Conservation (phyloP, 2,797 vertebrate genomes). For the Alectoris magna region DNA sequence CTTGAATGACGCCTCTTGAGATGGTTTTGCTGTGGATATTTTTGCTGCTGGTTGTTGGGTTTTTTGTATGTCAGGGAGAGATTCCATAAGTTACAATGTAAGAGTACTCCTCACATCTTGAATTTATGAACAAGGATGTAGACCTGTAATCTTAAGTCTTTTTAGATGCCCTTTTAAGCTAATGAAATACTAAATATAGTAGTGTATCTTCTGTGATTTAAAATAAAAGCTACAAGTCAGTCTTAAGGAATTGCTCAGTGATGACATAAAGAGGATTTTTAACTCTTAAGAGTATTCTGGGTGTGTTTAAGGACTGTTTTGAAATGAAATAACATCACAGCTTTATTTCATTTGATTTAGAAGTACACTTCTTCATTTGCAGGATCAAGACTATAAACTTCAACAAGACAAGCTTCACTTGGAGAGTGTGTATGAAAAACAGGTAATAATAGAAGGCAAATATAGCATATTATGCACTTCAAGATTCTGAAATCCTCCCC, state of each 20-base stretch:
- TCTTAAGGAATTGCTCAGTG: neutral
- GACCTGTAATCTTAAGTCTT: neutral
- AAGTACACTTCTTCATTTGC: constrained; percentile 43
- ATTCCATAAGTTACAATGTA: neutral
- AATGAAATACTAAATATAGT: neutral
- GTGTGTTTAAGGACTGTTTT: neutral
- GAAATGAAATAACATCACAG: neutral
- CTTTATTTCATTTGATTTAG: neutral
- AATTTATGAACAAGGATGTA: neutral
- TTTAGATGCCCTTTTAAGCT: neutral
- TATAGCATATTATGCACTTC: neutral
- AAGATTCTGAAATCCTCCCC: neutral
- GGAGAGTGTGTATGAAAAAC: constrained; percentile 84
- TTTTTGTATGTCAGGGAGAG: neutral
- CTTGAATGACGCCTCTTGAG: neutral
- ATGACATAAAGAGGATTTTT: neutral
- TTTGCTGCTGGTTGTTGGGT: neutral
- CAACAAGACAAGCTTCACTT: constrained; percentile 86
- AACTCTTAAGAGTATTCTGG: neutral
- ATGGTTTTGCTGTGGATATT: neutral
- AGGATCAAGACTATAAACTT: constrained; percentile 89
- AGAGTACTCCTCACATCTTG: neutral
- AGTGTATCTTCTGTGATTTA: neutral
- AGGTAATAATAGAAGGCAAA: constrained; percentile 80
- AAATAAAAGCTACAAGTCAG: neutral